Evolutionary conservation across 2,113 vertebrate species (phyloP).

Genomic region (Otolemur garnettii): DNA sequence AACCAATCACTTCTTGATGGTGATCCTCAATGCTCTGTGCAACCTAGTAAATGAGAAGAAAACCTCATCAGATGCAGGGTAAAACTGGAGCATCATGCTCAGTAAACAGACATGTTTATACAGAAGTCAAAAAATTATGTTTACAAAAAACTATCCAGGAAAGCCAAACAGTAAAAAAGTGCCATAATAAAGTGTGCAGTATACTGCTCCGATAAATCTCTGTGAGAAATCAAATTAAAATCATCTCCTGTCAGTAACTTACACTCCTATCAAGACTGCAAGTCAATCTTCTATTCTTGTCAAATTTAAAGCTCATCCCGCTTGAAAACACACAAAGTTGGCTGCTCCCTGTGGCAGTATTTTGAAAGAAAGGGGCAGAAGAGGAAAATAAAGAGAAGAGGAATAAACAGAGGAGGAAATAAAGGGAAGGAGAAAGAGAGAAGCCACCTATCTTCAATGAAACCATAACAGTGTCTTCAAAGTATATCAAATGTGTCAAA

Average conservation of each 20-base stretch:
- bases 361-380: neutral
- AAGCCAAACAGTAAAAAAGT: neutral
- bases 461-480: constrained; percentile 19
- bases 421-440: neutral
- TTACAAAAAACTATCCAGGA: neutral
- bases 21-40: constrained; percentile 98
- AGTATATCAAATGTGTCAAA: constrained; percentile 3
- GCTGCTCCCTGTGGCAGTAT: neutral
- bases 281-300: constrained; percentile 37
- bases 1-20: constrained; percentile 97
- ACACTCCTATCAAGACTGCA: neutral
- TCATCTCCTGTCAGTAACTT: neutral
- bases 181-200: accelerated
- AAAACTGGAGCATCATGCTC: constrained; percentile 52
- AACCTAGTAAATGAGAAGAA: constrained; percentile 88
- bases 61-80: constrained; percentile 69
- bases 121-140: neutral
- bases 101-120: neutral
- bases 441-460: neutral
- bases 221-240: neutral
- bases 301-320: constrained; percentile 22
- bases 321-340: constrained; percentile 44
- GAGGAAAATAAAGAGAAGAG: neutral
- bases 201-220: neutral
- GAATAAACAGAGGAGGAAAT: neutral